Evolutionary conservation across 1,140 invertebrate genomes (phyloP), one percentile per base, ranked within the genome.

Genomic region (Heliconius hermathena): DNA sequence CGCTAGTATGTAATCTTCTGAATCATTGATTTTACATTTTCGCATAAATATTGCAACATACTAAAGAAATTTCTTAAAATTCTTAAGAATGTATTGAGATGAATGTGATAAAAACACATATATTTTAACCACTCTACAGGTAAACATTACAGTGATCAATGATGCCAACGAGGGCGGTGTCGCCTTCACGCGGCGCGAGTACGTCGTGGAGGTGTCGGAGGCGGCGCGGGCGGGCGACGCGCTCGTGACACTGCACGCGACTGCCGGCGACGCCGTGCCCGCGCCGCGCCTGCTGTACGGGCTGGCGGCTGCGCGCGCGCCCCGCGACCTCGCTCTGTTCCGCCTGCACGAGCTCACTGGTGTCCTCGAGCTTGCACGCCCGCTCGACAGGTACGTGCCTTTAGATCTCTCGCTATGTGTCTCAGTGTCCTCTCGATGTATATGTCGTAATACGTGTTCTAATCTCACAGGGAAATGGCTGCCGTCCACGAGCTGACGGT

Each of bases 101-200:
- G 3, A 13, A 52, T 20, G 5, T 52, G 0, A 52, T 57, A 11
- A 57, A 57, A 57, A 20, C 0, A 20, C 20, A n/a, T 20, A 54
- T 18, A 57, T 18, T 20, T 22, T 52, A 49, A 3, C 72, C 18
- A 33, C n/a, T 57, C 80, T 84, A 81, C 87, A 96, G 95, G 91
- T 98, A 22, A 95, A 96, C 84, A 95, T 98, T 41, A 96, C 96
- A 46, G 97, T 98, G 5, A 96, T 98, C 77, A 95, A 95, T 84
- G 97, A 98, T 90, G 97, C 97, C 11, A 98, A 98, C 91, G 97
- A 98, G 87, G 97, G 97, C 84, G 95, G 97, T 16, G 97, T 98
- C 3, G 93, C 96, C 83, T 98, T 98, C 92, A 95, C 96, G 0
- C 96, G 97, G 82, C 90, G 91, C 41, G 84, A 96, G 3, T 98